Percentiles rank a stretch among this genome's conserved stretches.
Conservation (phyloP, 2,797 vertebrate genomes). For the Chrosomus eos region DNA sequence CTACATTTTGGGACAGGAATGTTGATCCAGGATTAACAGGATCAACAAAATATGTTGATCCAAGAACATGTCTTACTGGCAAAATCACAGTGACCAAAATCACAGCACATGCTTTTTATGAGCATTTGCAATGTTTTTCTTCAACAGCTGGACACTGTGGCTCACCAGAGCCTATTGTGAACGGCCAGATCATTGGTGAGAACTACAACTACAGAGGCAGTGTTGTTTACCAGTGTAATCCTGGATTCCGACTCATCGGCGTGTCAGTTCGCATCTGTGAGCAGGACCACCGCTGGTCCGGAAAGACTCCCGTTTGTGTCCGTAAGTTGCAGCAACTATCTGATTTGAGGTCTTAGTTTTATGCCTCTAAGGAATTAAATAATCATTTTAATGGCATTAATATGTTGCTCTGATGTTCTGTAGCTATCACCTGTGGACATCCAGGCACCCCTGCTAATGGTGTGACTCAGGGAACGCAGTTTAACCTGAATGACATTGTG, state of each 20-base stretch:
- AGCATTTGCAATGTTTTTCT: constrained; percentile 9
- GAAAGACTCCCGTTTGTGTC: constrained; percentile 94
- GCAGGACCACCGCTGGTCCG: constrained; percentile 97
- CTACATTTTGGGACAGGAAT: neutral
- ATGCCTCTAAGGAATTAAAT: neutral
- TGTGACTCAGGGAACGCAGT: constrained; percentile 91
- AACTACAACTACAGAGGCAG: constrained; percentile 97
- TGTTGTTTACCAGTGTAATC: constrained; percentile 95
- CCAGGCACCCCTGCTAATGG: constrained; percentile 93
- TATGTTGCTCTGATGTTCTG: constrained; percentile 36
- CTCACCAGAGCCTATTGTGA: constrained; percentile 91
- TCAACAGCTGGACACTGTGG: constrained; percentile 93
- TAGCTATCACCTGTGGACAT: constrained; percentile 97
- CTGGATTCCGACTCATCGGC: constrained; percentile 95
- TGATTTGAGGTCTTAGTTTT: neutral
- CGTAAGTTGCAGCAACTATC: constrained; percentile 84
- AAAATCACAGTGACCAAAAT: neutral
- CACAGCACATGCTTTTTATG: neutral
- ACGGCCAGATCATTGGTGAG: constrained; percentile 94
- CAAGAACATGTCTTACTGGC: neutral
- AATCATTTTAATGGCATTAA: neutral
- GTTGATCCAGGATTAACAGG: neutral
- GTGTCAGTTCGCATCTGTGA: constrained; percentile 98
- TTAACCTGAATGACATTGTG: constrained; percentile 92
- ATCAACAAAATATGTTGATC: neutral